Base-by-base conservation (phyloP, 2,113 vertebrate species). In the Sinocyclocheilus anophthalmus region DNA sequence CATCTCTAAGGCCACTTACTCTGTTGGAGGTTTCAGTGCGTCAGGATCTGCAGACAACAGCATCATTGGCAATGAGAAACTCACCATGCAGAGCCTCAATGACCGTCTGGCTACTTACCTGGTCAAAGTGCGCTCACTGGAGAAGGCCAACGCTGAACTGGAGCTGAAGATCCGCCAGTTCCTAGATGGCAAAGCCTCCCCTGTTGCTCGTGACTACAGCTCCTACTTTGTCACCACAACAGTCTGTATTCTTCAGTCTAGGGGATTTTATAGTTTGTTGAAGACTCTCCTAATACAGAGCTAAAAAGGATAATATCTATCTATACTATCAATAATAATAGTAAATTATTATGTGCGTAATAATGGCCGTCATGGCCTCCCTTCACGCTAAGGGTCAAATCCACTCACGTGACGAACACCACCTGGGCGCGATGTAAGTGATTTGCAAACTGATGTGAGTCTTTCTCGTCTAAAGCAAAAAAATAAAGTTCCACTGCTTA, bases 1-100 rank as follows among this genome's bases (percentile, higher is more conserved):
- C 76, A 90, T 93, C 61, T 93, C 93, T 79, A 78, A 50, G 11
- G 26, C 85, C 50, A 79, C 88, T 57, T 5, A 61, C 39, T 80
- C 77, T 16, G 4, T 61, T n/a, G 67, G 45, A 1, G 85, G 80
- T 22, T 89, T 87, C 5, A 63, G 77, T 0, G 2, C 33, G 18
- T 42, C 55, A 37, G 9, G 14, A 4, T 55, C 1, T 12, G 82
- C 77, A 11, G 45, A 83, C 13, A 14, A 4, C 37, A 20, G n/a
- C 22, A 39, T 89, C 67, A 67, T 79, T 8, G 79, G 76, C 83
- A 91, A 89, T 26, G 88, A 88, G 84, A 92, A 91, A 81, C 26
- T 67, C 81, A 85, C 88, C 87, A 92, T 92, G 91, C 90, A 91
- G 82, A 90, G 83, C 88, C 90, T 92, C 53, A 92, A 92, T 48